A percentile compares a stretch with the other conserved stretches of the same genome.
Conservation (phyloP, 2,888 invertebrate genomes). For the Synergus umbraculus region DNA sequence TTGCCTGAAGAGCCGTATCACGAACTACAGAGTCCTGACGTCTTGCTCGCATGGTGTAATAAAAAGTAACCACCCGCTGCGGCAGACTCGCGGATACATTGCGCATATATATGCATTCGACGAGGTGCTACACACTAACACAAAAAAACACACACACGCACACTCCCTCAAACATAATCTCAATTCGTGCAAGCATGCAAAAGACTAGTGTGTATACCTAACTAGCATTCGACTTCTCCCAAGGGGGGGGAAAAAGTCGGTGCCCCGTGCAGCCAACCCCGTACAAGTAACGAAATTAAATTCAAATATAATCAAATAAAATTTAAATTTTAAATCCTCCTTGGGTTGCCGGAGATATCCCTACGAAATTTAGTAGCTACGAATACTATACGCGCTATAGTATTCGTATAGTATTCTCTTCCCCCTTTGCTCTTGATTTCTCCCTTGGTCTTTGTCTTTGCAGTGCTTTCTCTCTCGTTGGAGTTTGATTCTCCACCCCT, state of each 20-base stretch:
- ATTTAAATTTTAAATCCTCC: constrained; percentile 76
- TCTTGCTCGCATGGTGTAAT: constrained; percentile 44
- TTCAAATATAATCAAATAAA: constrained; percentile 78
- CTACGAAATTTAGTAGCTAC: constrained; percentile 66
- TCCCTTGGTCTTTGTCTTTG: constrained; percentile 10
- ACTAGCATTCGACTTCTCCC: constrained; percentile 19
- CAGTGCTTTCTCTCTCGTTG: constrained; percentile 33
- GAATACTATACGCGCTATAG: constrained; percentile 37
- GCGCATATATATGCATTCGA: neutral
- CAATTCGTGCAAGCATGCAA: constrained; percentile 12
- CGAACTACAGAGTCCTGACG: constrained; percentile 33
- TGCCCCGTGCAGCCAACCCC: constrained; percentile 34
- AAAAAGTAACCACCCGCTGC: constrained; percentile 44
- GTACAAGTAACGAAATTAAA: constrained; percentile 71
- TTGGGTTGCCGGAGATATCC: constrained; percentile 60
- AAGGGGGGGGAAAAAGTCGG: neutral
- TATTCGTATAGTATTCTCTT: constrained; percentile 16
- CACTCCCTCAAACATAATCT: neutral
- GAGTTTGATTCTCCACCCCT: constrained; percentile 54
- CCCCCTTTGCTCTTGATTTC: constrained; percentile 4
- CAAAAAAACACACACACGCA: neutral
- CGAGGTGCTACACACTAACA: neutral
- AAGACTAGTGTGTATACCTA: constrained; percentile 4
- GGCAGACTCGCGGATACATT: constrained; percentile 26
- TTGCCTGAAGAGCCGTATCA: constrained; percentile 25